phyloP scores from a whole-genome alignment of 2,888 invertebrate species.

The Nephrotoma appendiculata region DNA sequence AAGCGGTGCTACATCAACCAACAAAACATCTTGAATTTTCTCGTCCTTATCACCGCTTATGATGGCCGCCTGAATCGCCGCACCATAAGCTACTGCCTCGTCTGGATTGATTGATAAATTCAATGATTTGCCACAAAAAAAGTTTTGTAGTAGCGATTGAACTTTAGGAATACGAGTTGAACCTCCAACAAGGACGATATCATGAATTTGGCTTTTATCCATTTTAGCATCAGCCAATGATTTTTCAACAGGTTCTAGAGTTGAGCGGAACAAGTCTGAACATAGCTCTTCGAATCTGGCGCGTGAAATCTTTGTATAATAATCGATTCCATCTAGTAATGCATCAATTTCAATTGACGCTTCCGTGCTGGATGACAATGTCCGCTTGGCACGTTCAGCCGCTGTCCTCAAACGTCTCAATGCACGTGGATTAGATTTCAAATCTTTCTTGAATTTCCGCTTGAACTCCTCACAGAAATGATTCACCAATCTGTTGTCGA shows the following conservation, averaged over 20 bases:
- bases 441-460: too few relatives aligned
- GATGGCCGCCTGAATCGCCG: too few relatives aligned
- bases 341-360: constrained; percentile 63
- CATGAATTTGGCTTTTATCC: constrained; percentile 60
- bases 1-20: too few relatives aligned
- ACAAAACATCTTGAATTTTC: too few relatives aligned
- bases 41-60: too few relatives aligned
- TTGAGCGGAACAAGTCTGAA: constrained; percentile 54
- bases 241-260: constrained; percentile 63
- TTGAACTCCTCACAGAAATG: too few relatives aligned
- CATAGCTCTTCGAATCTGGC: too few relatives aligned
- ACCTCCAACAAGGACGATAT: constrained; percentile 70
- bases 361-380: constrained; percentile 60
- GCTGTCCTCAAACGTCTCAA: constrained; percentile 56
- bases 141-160: constrained; percentile 56
- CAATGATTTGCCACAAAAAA: too few relatives aligned
- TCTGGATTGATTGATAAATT: too few relatives aligned
- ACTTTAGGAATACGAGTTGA: constrained; percentile 69
- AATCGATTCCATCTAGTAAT: constrained; percentile 56
- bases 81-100: too few relatives aligned
- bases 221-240: constrained; percentile 64
- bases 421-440: constrained; percentile 48
- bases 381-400: constrained; percentile 64
- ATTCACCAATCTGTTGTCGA: too few relatives aligned
- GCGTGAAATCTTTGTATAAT: too few relatives aligned